Evolutionary conservation across 2,113 vertebrate genomes (phyloP).

Genomic region (Vireo altiloquus): DNA sequence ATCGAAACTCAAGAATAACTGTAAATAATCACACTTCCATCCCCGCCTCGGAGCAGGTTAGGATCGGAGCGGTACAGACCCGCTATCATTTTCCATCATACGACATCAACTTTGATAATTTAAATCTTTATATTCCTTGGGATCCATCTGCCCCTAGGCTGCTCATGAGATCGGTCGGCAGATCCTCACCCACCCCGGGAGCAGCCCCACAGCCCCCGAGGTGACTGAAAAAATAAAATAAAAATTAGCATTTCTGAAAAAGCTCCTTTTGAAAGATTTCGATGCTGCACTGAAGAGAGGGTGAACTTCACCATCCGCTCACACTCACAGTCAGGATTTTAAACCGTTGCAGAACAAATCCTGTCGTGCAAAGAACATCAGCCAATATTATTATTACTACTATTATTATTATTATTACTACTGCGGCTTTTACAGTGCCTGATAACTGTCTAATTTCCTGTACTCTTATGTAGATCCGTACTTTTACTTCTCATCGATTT

Average conservation of each 20-base stretch:
- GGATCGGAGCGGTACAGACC: not conserved
- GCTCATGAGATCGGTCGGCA: not conserved
- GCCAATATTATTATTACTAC: too few relatives aligned
- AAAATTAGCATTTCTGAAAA: not conserved
- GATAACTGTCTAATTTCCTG: not conserved
- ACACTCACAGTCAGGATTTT: not conserved
- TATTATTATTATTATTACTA: too few relatives aligned
- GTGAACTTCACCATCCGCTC: not conserved
- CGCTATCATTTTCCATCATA: not conserved
- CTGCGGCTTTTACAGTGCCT: not conserved
- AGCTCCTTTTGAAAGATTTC: not conserved
- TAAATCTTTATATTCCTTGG: not conserved
- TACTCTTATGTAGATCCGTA: rapidly evolving
- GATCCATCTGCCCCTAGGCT: not conserved
- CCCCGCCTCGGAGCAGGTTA: not conserved
- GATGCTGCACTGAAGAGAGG: not conserved
- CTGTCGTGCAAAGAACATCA: not conserved
- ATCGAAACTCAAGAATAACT: not conserved
- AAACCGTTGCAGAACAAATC: not conserved
- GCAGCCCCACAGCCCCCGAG: too few relatives aligned
- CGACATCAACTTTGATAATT: not conserved
- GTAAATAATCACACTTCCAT: not conserved
- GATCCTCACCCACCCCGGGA: too few relatives aligned
- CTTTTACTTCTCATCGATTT: not conserved
- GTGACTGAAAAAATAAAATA: not conserved